phyloP scores from a whole-genome alignment of 2,888 invertebrate species.

The Stenchaetothrips biformis region DNA sequence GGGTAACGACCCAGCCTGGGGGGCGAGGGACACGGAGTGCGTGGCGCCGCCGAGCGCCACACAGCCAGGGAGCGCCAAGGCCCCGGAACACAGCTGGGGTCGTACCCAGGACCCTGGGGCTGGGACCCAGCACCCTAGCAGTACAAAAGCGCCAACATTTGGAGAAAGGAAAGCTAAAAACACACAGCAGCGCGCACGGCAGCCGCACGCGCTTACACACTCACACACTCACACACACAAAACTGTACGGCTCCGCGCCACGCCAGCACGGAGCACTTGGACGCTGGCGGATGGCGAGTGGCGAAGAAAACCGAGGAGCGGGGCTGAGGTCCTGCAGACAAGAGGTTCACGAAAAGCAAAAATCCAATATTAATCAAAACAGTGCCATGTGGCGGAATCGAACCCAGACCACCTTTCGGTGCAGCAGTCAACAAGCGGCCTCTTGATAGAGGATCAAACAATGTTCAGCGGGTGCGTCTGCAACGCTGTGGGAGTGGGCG shows the following conservation, averaged over 20 bases:
- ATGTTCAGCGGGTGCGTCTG: too few species aligned
- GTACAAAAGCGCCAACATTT: neutral
- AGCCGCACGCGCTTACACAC: neutral
- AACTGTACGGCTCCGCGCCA: neutral
- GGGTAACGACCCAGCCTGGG: neutral
- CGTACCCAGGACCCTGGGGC: conserved; percentile 16
- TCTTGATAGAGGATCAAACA: too few species aligned
- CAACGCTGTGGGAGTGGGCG: neutral
- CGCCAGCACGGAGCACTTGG: neutral
- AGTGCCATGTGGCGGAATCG: too few species aligned
- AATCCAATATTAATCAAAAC: too few species aligned
- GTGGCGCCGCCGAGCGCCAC: neutral
- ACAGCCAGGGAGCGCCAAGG: neutral
- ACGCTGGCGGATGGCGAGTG: neutral
- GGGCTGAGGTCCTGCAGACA: too few species aligned
- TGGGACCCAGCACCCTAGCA: neutral
- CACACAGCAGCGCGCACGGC: neutral
- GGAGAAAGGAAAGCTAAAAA: neutral
- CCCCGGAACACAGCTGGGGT: neutral
- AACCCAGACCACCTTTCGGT: too few species aligned
- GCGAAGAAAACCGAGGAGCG: neutral
- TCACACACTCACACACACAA: neutral
- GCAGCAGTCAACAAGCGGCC: too few species aligned
- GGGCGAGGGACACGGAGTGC: neutral
- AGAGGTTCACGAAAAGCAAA: too few species aligned